phyloP scores from a whole-genome alignment of 2,888 invertebrate genomes.

The Spicauda simplicius region DNA sequence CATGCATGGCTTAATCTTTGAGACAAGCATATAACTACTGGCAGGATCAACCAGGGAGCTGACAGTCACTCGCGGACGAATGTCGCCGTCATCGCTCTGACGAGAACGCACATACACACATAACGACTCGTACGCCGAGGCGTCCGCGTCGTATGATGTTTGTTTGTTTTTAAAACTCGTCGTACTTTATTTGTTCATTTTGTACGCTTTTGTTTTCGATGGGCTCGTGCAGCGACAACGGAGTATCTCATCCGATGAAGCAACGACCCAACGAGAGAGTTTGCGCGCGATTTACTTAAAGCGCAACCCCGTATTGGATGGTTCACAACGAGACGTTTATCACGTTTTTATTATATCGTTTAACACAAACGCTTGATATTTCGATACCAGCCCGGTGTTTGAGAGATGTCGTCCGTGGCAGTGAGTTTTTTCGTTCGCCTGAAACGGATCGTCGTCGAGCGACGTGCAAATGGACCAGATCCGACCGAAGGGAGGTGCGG shows the following conservation, averaged over 20 bases:
- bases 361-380: background rate
- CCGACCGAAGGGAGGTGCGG: too few relatives aligned
- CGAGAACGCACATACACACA: background rate
- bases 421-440: background rate
- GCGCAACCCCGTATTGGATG: conserved; percentile 8
- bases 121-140: too few relatives aligned
- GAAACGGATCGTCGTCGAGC: conserved; percentile 1
- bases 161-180: background rate
- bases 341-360: background rate
- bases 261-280: background rate
- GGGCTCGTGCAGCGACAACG: background rate
- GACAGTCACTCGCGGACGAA: conserved; percentile 32
- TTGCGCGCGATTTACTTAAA: conserved; percentile 1
- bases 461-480: background rate
- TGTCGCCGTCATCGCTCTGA: background rate
- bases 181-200: too few relatives aligned
- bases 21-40: conserved; percentile 88
- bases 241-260: background rate
- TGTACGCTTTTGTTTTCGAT: background rate
- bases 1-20: conserved; percentile 89
- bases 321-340: conserved; percentile 4
- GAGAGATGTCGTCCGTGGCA: conserved; percentile 14
- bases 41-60: conserved; percentile 84
- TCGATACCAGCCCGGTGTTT: conserved; percentile 5
- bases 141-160: background rate